These are phyloP conservation scores for Priocnemis perturbator DNA, from an alignment of 2,888 invertebrate genomes.

Conservation along the genomic window DNA sequence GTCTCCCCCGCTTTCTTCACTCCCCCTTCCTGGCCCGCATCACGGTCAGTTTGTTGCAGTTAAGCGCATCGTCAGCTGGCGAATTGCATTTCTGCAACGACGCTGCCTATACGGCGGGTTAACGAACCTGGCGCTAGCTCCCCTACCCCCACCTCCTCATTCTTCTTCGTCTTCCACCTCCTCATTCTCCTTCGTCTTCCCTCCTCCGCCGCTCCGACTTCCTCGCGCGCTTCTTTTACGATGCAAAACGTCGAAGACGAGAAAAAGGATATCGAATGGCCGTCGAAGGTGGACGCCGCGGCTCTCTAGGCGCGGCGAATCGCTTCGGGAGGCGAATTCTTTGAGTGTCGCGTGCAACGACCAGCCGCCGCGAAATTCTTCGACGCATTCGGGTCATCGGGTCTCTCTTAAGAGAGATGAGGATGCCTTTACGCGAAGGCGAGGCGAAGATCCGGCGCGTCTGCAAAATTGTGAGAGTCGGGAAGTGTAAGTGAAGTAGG, in stretches of 20 bases:
- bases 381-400: no score
- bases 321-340: constrained; percentile 7
- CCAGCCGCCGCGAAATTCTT: not conserved
- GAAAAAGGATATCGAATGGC: constrained; percentile 34
- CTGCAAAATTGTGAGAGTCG: no score
- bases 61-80: constrained; percentile 70
- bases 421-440: not conserved
- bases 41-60: constrained; percentile 53
- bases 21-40: constrained; percentile 22
- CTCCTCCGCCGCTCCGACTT: constrained; percentile 6
- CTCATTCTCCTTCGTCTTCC: constrained; percentile 6
- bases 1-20: constrained; percentile 22
- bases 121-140: constrained; percentile 47
- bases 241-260: constrained; percentile 47
- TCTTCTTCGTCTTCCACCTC: constrained; percentile 7
- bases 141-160: constrained; percentile 20
- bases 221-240: constrained; percentile 33
- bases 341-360: no score
- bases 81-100: constrained; percentile 64
- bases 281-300: constrained; percentile 5
- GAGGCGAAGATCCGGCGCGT: no score
- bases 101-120: constrained; percentile 45
- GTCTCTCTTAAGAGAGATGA: not conserved
- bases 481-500: no score
- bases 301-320: not conserved